Percentiles rank a stretch among this genome's conserved stretches.
phyloP scores from a whole-genome alignment of 2,113 vertebrate genomes.

The Ceyx margarethae region DNA sequence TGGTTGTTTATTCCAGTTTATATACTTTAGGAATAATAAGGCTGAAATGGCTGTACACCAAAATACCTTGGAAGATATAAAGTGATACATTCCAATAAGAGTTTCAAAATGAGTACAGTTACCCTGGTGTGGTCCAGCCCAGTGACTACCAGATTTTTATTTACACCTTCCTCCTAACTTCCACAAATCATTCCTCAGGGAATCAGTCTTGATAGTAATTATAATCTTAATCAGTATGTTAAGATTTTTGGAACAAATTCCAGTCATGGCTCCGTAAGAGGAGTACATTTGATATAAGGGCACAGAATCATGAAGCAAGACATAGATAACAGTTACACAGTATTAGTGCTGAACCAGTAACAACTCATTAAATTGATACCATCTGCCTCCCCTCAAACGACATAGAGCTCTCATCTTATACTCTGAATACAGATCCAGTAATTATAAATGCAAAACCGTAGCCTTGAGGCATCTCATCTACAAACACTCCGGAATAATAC shows the following conservation, averaged over 20 bases:
- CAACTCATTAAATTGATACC: constrained; percentile 22
- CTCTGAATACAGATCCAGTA: constrained; percentile 1
- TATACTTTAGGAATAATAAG: background rate
- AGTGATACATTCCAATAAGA: background rate
- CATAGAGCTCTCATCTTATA: background rate
- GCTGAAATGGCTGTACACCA: background rate
- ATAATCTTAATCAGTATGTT: background rate
- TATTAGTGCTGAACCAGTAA: constrained; percentile 9
- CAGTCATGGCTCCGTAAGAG: background rate
- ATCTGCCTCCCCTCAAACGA: background rate
- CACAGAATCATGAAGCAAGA: background rate
- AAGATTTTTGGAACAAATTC: background rate
- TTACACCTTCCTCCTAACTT: background rate
- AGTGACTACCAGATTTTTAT: background rate
- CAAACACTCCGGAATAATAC: background rate
- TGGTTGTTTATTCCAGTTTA: background rate
- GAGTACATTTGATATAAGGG: background rate
- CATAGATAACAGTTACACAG: background rate
- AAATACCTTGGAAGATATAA: background rate
- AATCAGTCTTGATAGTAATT: background rate
- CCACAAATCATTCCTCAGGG: background rate
- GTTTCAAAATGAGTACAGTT: background rate
- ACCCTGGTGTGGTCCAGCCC: rapidly evolving
- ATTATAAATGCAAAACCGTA: constrained; percentile 29
- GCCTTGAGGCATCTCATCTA: background rate